Conservation (phyloP, 2,113 vertebrate species). For the Pogona vitticeps region DNA sequence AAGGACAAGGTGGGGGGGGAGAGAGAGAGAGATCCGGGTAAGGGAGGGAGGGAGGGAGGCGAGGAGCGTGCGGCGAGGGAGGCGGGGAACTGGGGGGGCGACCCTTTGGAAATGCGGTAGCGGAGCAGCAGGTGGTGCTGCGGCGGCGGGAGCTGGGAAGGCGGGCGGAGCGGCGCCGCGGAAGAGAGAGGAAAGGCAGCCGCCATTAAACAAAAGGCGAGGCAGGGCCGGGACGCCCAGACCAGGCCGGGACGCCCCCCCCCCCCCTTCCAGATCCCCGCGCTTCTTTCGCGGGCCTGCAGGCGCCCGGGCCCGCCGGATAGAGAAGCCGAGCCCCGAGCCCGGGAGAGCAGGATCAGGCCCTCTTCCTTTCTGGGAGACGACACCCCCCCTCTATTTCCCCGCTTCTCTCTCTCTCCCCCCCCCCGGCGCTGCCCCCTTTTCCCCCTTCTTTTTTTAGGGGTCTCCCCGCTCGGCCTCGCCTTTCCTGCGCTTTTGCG, state of each 20-base stretch:
- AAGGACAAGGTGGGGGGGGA: background rate
- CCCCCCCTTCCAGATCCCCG: too few relatives aligned
- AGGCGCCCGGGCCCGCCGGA: too few relatives aligned
- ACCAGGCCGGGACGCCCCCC: background rate
- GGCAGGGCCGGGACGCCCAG: background rate
- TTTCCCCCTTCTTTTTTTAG: too few relatives aligned
- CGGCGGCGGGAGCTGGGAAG: constrained; percentile 33
- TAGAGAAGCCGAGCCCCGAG: too few relatives aligned
- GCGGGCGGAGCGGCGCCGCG: background rate
- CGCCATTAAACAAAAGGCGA: constrained; percentile 50
- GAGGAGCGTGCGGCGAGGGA: background rate
- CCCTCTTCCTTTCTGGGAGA: too few relatives aligned
- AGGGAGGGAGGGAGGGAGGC: background rate
- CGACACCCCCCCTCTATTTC: too few relatives aligned
- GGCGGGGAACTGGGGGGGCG: background rate
- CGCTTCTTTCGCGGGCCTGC: too few relatives aligned
- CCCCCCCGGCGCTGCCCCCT: too few relatives aligned
- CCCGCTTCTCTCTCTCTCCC: too few relatives aligned
- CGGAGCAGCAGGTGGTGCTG: constrained; percentile 43
- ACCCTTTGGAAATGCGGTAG: background rate
- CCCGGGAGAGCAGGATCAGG: too few relatives aligned
- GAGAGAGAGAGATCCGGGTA: background rate
- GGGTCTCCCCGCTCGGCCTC: too few relatives aligned
- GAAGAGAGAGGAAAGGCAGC: background rate
- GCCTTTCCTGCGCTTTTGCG: too few relatives aligned